Evolutionary conservation across 2,113 vertebrate genomes (phyloP), one percentile per base, ranked within the genome.

Genomic region (Takifugu bimaculatus): DNA sequence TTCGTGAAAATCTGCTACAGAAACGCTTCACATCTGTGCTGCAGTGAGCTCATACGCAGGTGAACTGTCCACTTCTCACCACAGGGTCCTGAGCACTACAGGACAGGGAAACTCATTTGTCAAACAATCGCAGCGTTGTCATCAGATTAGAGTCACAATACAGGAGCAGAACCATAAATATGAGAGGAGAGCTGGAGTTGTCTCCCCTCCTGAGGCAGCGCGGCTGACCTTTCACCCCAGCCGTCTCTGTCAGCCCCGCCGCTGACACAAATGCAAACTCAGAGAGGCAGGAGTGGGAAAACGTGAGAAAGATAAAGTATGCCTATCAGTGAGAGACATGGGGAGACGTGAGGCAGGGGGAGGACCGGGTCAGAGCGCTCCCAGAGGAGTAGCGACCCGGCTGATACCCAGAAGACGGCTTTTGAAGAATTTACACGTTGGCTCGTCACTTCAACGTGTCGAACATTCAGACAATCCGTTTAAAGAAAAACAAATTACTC

Each of bases 401-500:
- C 43, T 66, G 63, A 75, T 83, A 74, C 68, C 54, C 53, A 72
- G 72, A 70, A 75, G 69, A 75, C 47, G 11, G 44, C 65, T 77
- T 81, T 80, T 58, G 67, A 74, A 82, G 79, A 20, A 83, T 84
- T 88, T 87, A 87, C 83, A 89, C 83, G 78, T 78, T 63, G 70
- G 71, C 68, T 79, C 55, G 57, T 76, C 47, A 57, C 60, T 74
- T 68, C 61, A 79, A 81, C 58, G 82, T 77, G 80, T 70, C 49
- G 59, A 87, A 83, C 74, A 70, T 83, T 86, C 82, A 85, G 57
- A 60, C 76, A 74, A 85, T 82, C 83, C 78, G 79, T 68, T 81
- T 61, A 59, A 86, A 86, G 82, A 71, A 85, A 87, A 91, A 89
- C 77, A 90, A 88, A 89, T 86, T 82, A 86, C 70, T 71, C 55